Evolutionary conservation across 2,888 invertebrate species (phyloP).

Genomic region (Creontiades dilutus): DNA sequence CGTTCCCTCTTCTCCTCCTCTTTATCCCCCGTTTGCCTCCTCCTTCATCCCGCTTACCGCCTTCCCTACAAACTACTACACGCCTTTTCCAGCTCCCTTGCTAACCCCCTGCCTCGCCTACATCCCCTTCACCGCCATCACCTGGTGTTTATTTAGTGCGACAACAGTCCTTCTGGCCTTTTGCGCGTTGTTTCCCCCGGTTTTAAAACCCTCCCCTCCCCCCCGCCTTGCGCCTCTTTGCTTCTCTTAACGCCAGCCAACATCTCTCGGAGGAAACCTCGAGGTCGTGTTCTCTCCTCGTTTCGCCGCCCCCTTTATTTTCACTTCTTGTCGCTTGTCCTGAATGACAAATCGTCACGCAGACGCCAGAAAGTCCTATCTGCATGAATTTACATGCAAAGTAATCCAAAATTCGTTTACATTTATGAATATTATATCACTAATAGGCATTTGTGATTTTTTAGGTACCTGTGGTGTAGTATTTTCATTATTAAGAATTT

Average conservation of each 20-base stretch:
- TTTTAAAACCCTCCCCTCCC: background rate
- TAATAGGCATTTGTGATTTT: no score
- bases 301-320: slow-evolving; percentile 5
- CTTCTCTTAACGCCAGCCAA: background rate
- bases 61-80: slow-evolving; percentile 56
- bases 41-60: background rate
- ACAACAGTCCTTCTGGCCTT: slow-evolving; percentile 57
- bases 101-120: background rate
- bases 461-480: no score
- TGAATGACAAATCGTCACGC: slow-evolving; percentile 16
- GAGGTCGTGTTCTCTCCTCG: slow-evolving; percentile 45
- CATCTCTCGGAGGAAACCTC: slow-evolving; percentile 24
- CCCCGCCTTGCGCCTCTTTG: background rate
- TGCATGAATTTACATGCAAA: no score
- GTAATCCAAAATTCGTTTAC: no score
- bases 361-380: background rate
- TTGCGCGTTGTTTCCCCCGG: slow-evolving; percentile 28
- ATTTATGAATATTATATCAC: no score
- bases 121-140: background rate
- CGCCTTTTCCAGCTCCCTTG: slow-evolving; percentile 41
- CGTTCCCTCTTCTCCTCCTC: slow-evolving; percentile 24
- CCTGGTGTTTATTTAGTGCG: slow-evolving; percentile 62
- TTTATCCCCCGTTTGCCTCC: background rate
- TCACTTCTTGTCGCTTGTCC: background rate
- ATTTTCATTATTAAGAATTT: no score